These are phyloP conservation scores for Rhamnusium bicolor DNA, from an alignment of 2,888 invertebrate species.

Conservation along the genomic window DNA sequence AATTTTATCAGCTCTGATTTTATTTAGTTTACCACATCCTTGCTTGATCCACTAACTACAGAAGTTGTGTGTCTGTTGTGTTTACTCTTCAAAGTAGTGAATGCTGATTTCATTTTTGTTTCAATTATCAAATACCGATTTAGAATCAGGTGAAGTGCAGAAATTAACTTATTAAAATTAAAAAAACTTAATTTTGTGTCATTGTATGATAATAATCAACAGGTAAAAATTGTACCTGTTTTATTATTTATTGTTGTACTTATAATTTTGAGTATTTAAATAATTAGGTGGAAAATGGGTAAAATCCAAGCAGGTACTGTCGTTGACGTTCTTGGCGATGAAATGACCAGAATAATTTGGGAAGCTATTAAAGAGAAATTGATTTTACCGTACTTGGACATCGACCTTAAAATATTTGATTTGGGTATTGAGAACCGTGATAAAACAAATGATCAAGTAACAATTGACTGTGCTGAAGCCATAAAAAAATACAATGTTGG, in stretches of 20 bases:
- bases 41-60: too few species aligned
- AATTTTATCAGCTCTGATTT: too few species aligned
- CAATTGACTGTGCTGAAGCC: conserved; percentile 96
- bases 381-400: conserved; percentile 95
- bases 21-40: too few species aligned
- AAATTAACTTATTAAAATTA: too few species aligned
- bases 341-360: conserved; percentile 99
- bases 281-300: conserved; percentile 69
- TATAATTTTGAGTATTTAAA: neutral
- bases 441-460: conserved; percentile 94
- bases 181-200: too few species aligned
- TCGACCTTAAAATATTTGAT: conserved; percentile 95
- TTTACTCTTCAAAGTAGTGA: too few species aligned
- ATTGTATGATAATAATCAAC: too few species aligned
- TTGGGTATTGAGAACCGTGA: conserved; percentile 97
- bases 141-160: too few species aligned
- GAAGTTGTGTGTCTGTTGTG: too few species aligned
- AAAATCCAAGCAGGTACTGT: conserved; percentile 89
- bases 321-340: conserved; percentile 95
- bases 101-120: too few species aligned
- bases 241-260: neutral
- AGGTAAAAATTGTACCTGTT: neutral
- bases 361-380: conserved; percentile 97
- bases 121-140: too few species aligned
- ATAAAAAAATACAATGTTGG: conserved; percentile 98